Percentiles rank a stretch among this genome's conserved stretches.
Conservation (phyloP, 2,888 invertebrate species). For the Tipula vernalis region DNA sequence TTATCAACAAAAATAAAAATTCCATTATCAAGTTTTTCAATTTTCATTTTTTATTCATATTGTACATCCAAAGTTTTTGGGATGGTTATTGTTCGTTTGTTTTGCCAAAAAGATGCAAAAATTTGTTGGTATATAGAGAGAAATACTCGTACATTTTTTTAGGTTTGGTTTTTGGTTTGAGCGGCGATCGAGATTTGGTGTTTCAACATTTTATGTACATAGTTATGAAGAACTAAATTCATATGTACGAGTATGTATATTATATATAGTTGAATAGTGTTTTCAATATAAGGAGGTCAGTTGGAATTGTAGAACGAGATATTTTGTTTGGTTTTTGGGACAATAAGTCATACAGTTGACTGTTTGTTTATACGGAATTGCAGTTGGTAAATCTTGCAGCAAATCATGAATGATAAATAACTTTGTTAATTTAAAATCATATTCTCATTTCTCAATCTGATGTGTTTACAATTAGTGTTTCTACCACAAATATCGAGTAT, state of each 20-base stretch:
- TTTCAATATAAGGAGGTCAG: neutral
- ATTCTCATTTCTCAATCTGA: too few species aligned
- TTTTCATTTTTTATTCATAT: neutral
- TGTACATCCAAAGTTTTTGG: neutral
- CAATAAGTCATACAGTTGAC: too few species aligned
- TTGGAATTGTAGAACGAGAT: neutral
- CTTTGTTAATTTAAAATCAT: too few species aligned
- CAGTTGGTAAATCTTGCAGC: neutral
- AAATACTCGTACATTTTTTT: neutral
- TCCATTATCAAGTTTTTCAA: conserved; percentile 4
- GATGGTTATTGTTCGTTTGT: neutral
- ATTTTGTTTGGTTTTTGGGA: neutral
- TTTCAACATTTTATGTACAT: neutral
- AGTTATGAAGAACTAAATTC: neutral
- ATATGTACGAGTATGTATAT: neutral
- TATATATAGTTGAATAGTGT: neutral
- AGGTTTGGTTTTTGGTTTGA: neutral
- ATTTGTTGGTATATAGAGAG: neutral
- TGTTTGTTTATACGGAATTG: neutral
- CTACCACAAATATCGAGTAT: too few species aligned
- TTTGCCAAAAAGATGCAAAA: neutral
- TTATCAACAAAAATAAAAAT: neutral
- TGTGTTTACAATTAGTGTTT: too few species aligned
- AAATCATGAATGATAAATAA: neutral
- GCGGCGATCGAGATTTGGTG: neutral